Conservation (phyloP, 2,797 vertebrate species). For the Tapirus indicus region DNA sequence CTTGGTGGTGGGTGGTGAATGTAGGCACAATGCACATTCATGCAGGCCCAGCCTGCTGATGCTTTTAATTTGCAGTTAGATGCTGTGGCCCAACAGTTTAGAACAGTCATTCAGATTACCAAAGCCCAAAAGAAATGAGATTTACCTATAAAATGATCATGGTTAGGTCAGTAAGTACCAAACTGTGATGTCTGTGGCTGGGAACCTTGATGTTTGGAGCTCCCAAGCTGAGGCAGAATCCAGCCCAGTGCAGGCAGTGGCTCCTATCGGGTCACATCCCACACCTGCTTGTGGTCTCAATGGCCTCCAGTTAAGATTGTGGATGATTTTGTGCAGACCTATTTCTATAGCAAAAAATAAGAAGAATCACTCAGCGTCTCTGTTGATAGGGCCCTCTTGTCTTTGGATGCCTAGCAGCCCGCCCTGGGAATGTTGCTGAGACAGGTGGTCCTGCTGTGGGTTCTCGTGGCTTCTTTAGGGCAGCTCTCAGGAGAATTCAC, state of each 20-base stretch:
- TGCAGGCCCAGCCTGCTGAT: fast-evolving
- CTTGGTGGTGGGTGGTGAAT: too few relatives aligned
- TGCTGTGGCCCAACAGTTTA: not conserved
- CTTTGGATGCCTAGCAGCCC: not conserved
- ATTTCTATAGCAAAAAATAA: not conserved
- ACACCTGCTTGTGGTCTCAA: not conserved
- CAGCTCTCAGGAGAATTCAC: not conserved
- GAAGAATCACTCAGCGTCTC: not conserved
- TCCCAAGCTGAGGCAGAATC: not conserved
- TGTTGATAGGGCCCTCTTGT: not conserved
- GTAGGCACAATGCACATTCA: not conserved
- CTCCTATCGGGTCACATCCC: not conserved
- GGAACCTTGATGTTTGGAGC: not conserved
- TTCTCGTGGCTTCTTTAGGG: not conserved
- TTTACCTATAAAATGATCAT: not conserved
- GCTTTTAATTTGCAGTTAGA: not conserved
- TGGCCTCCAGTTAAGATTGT: not conserved
- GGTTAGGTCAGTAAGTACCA: not conserved
- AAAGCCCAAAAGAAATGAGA: not conserved
- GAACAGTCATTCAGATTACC: not conserved
- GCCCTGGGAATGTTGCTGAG: not conserved
- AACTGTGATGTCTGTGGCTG: not conserved
- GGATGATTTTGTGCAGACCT: not conserved
- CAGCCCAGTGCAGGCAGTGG: not conserved
- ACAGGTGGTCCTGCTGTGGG: not conserved